phyloP scores from a whole-genome alignment of 2,113 vertebrate species.

The Atlantisia rogersi region DNA sequence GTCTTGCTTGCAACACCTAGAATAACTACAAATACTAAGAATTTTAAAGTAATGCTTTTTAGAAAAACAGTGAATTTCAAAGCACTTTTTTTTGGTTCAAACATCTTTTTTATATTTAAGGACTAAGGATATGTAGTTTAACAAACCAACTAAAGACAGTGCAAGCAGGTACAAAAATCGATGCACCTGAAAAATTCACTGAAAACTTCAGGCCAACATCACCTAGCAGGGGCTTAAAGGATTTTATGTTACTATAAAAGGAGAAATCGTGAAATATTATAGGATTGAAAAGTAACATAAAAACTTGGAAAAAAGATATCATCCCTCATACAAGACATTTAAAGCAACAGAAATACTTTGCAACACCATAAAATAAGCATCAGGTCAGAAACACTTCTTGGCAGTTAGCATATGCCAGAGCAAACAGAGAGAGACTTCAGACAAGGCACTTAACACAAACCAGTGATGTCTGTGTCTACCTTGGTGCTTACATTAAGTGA shows the following conservation, averaged over 20 bases:
- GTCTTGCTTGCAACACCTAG: not conserved
- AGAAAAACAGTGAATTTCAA: not conserved
- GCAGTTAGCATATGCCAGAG: not conserved
- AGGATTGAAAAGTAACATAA: not conserved
- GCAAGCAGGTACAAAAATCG: not conserved
- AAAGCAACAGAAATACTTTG: not conserved
- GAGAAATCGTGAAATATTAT: not conserved
- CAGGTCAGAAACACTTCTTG: not conserved
- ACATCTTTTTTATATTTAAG: not conserved
- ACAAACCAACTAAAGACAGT: not conserved
- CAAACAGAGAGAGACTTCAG: not conserved
- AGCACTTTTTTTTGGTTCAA: not conserved
- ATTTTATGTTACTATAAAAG: not conserved
- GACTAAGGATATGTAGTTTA: not conserved
- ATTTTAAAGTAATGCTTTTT: not conserved
- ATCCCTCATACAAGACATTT: not conserved
- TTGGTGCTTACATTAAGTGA: not conserved
- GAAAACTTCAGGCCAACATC: not conserved
- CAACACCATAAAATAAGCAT: not conserved
- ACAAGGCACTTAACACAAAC: not conserved
- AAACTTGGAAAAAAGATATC: not conserved
- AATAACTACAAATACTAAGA: not conserved
- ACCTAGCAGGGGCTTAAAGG: not conserved
- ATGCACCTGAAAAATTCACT: not conserved
- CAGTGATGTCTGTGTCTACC: not conserved